These are phyloP conservation scores for Sparidentex hasta DNA, from an alignment of 2,797 vertebrate species.

Conservation along the genomic window DNA sequence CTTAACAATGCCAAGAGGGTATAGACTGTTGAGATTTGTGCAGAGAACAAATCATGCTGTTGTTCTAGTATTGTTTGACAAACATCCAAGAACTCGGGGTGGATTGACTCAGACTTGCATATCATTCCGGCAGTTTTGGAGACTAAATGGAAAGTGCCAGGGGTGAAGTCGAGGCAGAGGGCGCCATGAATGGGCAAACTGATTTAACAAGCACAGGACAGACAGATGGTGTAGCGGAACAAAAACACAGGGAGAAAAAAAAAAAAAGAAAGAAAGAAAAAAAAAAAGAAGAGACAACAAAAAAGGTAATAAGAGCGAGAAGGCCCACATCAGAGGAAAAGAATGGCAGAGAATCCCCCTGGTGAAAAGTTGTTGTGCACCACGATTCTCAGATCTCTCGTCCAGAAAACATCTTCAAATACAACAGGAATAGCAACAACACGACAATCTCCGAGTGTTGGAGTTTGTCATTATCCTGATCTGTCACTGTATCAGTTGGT, in stretches of 20 bases:
- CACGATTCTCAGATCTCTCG: slow-evolving; percentile 63
- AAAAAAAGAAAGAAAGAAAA: slow-evolving; percentile 3
- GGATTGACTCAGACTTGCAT: slow-evolving; percentile 72
- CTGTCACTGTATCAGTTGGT: slow-evolving; percentile 43
- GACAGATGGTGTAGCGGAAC: slow-evolving; percentile 69
- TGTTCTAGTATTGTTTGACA: slow-evolving; percentile 71
- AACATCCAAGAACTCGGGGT: slow-evolving; percentile 71
- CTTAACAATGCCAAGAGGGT: slow-evolving; percentile 79
- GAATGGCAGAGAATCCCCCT: slow-evolving; percentile 64
- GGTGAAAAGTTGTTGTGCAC: slow-evolving; percentile 62
- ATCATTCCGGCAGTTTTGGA: slow-evolving; percentile 64
- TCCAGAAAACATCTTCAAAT: slow-evolving; percentile 75
- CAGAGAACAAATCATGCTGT: slow-evolving; percentile 71
- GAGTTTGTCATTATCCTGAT: slow-evolving; percentile 51
- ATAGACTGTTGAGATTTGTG: slow-evolving; percentile 64
- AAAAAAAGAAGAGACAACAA: slow-evolving; percentile 23
- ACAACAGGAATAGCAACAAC: slow-evolving; percentile 65
- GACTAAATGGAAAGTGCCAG: slow-evolving; percentile 69
- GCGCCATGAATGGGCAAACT: slow-evolving; percentile 55
- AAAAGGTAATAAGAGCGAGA: slow-evolving; percentile 64
- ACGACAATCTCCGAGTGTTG: slow-evolving; percentile 45
- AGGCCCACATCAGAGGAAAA: slow-evolving; percentile 57
- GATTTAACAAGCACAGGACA: slow-evolving; percentile 68
- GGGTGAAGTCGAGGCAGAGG: slow-evolving; percentile 68
- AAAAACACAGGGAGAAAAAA: slow-evolving; percentile 29